Evolutionary conservation across 2,113 vertebrate genomes (phyloP), one percentile per base, ranked within the genome.

Genomic region (Malurus elegans): DNA sequence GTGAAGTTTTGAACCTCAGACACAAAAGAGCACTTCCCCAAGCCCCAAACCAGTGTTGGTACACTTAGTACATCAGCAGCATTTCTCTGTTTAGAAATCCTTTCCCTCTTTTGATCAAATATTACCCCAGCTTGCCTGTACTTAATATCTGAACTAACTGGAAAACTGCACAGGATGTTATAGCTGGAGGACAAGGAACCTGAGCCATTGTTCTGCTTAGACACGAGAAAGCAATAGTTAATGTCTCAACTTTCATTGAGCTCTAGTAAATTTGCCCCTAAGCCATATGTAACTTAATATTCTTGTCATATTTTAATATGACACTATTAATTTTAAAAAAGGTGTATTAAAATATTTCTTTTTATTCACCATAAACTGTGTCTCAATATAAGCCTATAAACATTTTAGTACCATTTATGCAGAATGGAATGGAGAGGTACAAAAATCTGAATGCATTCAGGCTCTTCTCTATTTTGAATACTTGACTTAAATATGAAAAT

Each of bases 381-480:
- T 78, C 71, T 89, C 90, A 61, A 36, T 88, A 21, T 45, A 56
- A 90, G 50, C 45, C 64, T 85, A 58, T 32, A 32, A 80, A 60
- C 58, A 74, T 72, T 89, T 80, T 47, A 89, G 51, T 75, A n/a
- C 18, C 45, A 6, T 67, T 51, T 51, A 26, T 51, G 45, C 26
- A 51, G 36, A 60, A 60, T 67, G 18, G 24, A 93, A 54, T 70
- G 87, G 67, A 60, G 40, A 95, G 95, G 42, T 75, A 90, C 26
- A 65, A 79, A 96, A 96, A 88, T 45, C 24, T 65, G 40, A 62
- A 76, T 56, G 18, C 24, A 29, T 54, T 83, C 21, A 45, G 29
- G 47, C 84, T 76, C 74, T 81, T 91, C 36, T 80, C 36, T 36
- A 34, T 88, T 85, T 94, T 88, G 15, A 88, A 96, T 78, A 86